phyloP scores from a whole-genome alignment of 2,888 invertebrate genomes.

The Alcis repandata region DNA sequence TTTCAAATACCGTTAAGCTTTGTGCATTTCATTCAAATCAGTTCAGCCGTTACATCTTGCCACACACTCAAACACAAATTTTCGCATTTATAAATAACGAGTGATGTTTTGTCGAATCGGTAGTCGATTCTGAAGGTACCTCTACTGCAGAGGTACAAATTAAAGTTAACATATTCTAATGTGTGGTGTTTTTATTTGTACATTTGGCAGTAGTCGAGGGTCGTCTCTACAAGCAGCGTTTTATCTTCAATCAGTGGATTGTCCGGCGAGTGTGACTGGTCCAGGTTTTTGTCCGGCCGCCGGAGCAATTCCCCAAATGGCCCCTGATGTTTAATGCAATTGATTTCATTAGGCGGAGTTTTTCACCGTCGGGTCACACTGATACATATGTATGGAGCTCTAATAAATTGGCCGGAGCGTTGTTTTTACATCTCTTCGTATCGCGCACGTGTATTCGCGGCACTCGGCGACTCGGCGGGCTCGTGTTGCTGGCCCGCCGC shows the following conservation, averaged over 20 bases:
- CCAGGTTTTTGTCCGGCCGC: constrained; percentile 56
- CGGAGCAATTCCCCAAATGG: constrained; percentile 72
- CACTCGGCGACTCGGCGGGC: too few relatives aligned
- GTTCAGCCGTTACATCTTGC: too few relatives aligned
- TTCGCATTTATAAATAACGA: too few relatives aligned
- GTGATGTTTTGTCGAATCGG: too few relatives aligned
- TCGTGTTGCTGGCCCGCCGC: too few relatives aligned
- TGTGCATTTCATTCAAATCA: too few relatives aligned
- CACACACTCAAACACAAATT: too few relatives aligned
- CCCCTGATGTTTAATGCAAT: constrained; percentile 79
- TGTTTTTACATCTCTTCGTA: constrained; percentile 47
- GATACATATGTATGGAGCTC: constrained; percentile 79
- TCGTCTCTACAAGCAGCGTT: background rate
- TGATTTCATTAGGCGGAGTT: constrained; percentile 77
- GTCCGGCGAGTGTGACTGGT: constrained; percentile 14
- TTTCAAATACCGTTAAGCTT: too few relatives aligned
- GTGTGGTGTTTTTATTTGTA: background rate
- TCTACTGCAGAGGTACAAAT: too few relatives aligned
- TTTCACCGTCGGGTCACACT: constrained; percentile 64
- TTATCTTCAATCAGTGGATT: constrained; percentile 16
- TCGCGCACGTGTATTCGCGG: background rate
- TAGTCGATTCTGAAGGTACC: too few relatives aligned
- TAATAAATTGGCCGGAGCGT: constrained; percentile 72
- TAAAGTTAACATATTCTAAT: background rate
- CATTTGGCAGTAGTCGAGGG: background rate